Evolutionary conservation across 2,888 invertebrate genomes (phyloP).

Genomic region (Trissonchulus latispiculum): DNA sequence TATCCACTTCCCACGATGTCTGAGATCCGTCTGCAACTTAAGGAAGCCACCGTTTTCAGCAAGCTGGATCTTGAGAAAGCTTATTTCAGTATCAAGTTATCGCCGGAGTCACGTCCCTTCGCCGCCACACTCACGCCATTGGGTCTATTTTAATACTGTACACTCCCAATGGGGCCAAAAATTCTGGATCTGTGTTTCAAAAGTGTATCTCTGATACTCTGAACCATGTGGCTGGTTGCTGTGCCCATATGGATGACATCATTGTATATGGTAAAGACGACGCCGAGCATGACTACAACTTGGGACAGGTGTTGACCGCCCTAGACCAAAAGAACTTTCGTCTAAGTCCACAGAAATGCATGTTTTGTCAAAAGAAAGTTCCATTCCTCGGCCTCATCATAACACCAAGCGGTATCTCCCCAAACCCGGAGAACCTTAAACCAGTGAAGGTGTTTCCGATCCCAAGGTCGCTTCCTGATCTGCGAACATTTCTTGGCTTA

Average conservation of each 20-base stretch:
- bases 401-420: neutral
- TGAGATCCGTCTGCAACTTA: no score
- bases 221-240: no score
- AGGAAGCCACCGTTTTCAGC: neutral
- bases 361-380: neutral
- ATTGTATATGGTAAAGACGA: neutral
- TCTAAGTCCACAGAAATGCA: neutral
- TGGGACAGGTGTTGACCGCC: neutral
- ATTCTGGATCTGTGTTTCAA: constrained; percentile 2
- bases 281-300: constrained; percentile 28
- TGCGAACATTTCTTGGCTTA: neutral
- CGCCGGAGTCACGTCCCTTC: neutral
- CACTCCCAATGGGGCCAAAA: neutral
- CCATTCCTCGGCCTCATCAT: no score
- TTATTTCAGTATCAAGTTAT: neutral
- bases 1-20: neutral
- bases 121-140: neutral
- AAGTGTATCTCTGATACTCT: neutral
- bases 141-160: neutral
- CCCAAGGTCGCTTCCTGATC: no score
- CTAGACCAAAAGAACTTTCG: neutral
- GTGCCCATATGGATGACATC: neutral
- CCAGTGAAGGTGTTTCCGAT: neutral
- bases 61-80: neutral
- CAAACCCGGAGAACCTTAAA: no score